Conservation (phyloP, 2,113 vertebrate species). For the Himantopus leucocephalus region DNA sequence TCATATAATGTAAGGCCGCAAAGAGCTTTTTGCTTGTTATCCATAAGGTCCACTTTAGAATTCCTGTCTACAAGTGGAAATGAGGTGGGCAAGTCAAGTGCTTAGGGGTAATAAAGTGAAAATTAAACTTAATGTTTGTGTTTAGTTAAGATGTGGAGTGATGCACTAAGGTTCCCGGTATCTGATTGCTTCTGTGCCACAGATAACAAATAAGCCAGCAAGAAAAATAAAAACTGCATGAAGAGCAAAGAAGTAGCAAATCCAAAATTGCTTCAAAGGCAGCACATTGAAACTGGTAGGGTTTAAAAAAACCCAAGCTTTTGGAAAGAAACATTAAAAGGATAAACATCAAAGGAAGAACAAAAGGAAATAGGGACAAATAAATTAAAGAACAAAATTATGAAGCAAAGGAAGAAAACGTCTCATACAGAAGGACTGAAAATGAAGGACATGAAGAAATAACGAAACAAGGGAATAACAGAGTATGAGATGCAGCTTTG, state of each 20-base stretch:
- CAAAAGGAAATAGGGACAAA: background rate
- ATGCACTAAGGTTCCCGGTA: background rate
- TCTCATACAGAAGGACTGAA: background rate
- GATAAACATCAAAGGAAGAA: conserved; percentile 42
- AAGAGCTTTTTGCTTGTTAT: background rate
- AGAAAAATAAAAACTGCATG: background rate
- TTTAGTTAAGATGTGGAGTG: background rate
- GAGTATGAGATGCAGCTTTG: background rate
- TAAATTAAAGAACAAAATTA: conserved; percentile 31
- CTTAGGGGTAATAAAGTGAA: background rate
- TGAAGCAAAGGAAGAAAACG: background rate
- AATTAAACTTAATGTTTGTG: background rate
- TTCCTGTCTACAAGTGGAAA: background rate
- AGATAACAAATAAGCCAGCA: background rate
- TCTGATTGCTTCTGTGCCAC: background rate
- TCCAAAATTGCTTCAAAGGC: conserved; percentile 9
- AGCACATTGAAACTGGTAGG: background rate
- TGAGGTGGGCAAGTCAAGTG: background rate
- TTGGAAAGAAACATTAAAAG: conserved; percentile 22
- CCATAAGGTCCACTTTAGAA: background rate
- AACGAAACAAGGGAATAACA: background rate
- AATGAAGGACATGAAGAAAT: background rate
- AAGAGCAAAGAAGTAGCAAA: background rate
- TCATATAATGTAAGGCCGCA: background rate
- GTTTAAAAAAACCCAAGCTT: background rate